Base-by-base conservation (phyloP, 1,140 invertebrate genomes). In the Drosophila ambigua region DNA sequence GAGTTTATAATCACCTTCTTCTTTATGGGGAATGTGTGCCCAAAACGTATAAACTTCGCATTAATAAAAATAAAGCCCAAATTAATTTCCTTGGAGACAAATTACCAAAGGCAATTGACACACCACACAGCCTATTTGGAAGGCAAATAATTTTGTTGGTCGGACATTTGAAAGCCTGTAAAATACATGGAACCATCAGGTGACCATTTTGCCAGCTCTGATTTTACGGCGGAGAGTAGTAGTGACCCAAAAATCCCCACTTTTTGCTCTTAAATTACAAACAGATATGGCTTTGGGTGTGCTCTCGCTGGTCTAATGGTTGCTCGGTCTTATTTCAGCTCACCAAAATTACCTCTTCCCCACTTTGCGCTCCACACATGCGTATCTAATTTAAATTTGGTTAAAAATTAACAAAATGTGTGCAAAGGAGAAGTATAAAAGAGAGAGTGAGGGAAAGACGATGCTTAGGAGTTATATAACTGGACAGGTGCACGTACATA, bases 31-130 rank as follows among this genome's bases (percentile, higher is more conserved):
- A 20, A 20, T 20, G 20, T 20, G 1, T 1, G 1, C 20, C 20
- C 20, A 20, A 20, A 2, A 2, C 28, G 35, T 50, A 16, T 24
- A 57, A 69, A 51, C 68, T 52, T 69, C 15, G 15, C 35, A 43
- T n/a, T 23, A 45, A 58, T 68, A 69, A 69, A 71, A 20, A 2
- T 20, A 1, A 77, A 57, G 57, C 52, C 71, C 63, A 69, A 67
- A 80, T 72, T 88, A 75, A 87, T 87, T 87, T 88, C 83, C 83
- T 87, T 66, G 64, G 83, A 87, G 83, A 88, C 83, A 87, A 82
- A 88, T 87, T 87, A 87, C 79, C 61, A 60, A 64, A 64, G 72
- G 54, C 57, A 73, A 71, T 87, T 82, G 78, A 81, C 73, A 77
- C 83, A 67, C 66, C 44, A 57, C 28, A 74, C 54, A 63, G 43